Conservation (phyloP, 2,113 vertebrate genomes). For the Bungarus multicinctus region DNA sequence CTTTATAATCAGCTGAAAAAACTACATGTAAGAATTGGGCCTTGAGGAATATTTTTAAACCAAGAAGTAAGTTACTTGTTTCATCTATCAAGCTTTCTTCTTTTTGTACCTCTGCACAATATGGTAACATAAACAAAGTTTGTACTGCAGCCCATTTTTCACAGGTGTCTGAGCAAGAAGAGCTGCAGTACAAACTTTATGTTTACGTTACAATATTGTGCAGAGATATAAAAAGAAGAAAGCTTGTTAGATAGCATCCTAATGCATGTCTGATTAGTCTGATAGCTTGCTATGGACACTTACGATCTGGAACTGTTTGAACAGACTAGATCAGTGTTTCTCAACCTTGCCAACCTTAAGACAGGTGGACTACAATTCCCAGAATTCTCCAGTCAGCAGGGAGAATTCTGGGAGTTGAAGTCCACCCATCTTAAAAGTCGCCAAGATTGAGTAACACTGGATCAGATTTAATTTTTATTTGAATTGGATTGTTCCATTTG, state of each 20-base stretch:
- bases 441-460: neutral
- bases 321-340: neutral
- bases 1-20: neutral
- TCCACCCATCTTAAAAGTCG: neutral
- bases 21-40: neutral
- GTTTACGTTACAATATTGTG: neutral
- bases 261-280: neutral
- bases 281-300: neutral
- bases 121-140: neutral
- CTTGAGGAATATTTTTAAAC: neutral
- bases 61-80: neutral
- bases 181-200: neutral
- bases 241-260: neutral
- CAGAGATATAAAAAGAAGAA: neutral
- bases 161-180: neutral
- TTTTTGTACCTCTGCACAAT: neutral
- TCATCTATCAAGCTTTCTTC: neutral
- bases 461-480: neutral
- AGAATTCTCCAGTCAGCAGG: neutral
- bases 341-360: neutral
- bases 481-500: neutral
- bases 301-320: neutral
- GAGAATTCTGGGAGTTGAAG: neutral
- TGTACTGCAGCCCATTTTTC: neutral
- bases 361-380: neutral